Base-by-base conservation (phyloP, 1,140 invertebrate species). In the Drosophila sulfurigaster region DNA sequence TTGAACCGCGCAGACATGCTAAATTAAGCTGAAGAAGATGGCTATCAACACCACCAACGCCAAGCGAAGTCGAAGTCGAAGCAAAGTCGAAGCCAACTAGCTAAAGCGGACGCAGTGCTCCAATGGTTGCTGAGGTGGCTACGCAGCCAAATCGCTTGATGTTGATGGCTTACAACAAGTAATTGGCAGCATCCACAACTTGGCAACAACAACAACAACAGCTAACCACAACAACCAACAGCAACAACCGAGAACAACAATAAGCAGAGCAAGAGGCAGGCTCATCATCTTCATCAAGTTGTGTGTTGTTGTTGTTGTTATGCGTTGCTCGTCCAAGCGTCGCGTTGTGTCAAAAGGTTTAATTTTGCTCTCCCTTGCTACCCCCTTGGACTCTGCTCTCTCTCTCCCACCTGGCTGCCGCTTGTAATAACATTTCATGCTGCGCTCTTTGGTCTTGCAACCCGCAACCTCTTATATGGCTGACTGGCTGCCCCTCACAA, bases 21-120 rank as follows among this genome's bases (percentile, higher is more conserved):
- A 91, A 91, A 91, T 91, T 91, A 91, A 91, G 88, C 88, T 88
- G 88, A 91, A 91, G 88, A 91, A 91, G 88, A 91, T 91, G 88
- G 86, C 82, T 91, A 91, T 91, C 88, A 91, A 91, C 88, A 91
- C 88, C 88, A 88, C 74, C 87, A 75, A 60, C 79, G 78, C 62
- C 86, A 90, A 89, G n/a, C 79, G 73, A 63, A 66, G 66, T 52
- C 58, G 20, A 32, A 7, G 30, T 4, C 3, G 5, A 35, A 8
- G 32, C 32, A 5, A 45, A 25, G 20, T 25, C 20, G 10, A n/a
- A 8, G 58, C 72, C 79, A 82, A 56, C 51, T 51, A 83, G 62
- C 56, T 49, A 28, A 52, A 66, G 25, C 43, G 43, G 25, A 51
- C 58, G 46, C 51, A 30, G 38, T 57, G 16, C 54, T 41, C 15